Evolutionary conservation across 2,113 vertebrate species (phyloP).

Genomic region (Typhlomys cinereus): DNA sequence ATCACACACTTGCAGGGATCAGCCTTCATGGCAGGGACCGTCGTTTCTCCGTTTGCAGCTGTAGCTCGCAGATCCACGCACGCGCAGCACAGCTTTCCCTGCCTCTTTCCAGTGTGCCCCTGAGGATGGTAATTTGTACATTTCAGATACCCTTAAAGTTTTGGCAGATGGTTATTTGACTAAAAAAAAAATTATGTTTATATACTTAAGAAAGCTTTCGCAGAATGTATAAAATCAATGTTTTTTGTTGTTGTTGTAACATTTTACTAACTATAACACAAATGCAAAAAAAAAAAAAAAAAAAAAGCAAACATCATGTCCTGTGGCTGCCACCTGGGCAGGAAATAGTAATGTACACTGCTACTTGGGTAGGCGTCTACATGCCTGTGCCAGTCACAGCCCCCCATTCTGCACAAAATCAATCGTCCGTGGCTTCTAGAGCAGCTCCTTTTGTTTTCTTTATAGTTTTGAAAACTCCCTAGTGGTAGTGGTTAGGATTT

Average conservation of each 20-base stretch:
- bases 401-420: background rate
- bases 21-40: background rate
- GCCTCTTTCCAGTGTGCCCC: background rate
- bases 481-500: no score
- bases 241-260: slow-evolving; percentile 29
- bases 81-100: rapidly evolving
- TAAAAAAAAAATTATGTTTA: background rate
- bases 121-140: rapidly evolving
- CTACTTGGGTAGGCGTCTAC: background rate
- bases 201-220: slow-evolving; percentile 31
- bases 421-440: background rate
- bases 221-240: background rate
- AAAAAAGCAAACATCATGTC: background rate
- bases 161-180: background rate
- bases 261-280: background rate
- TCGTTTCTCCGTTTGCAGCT: background rate
- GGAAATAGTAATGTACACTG: no score
- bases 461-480: no score
- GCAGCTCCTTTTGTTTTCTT: background rate
- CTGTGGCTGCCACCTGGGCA: background rate
- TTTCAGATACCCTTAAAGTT: background rate
- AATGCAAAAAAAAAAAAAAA: background rate
- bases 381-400: background rate
- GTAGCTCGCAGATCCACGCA: rapidly evolving
- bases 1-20: background rate